A percentile compares a stretch with the other conserved stretches of the same genome.
These are phyloP conservation scores for Pteropus alecto DNA, from an alignment of 2,113 vertebrate species.

Conservation along the genomic window DNA sequence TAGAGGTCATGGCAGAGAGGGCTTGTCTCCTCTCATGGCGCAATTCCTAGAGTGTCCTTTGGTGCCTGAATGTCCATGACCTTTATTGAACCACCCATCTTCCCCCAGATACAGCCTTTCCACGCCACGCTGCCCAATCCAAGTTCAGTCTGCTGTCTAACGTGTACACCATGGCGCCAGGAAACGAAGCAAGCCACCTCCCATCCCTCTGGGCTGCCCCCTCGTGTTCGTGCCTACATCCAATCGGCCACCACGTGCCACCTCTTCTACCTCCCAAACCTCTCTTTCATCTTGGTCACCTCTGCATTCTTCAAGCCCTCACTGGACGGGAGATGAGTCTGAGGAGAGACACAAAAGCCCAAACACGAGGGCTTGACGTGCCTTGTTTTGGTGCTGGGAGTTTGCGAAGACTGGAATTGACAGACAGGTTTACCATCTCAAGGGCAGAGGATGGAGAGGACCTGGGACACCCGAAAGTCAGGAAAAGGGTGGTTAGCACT, in stretches of 20 bases:
- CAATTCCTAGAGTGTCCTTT: too few relatives aligned
- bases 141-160: too few relatives aligned
- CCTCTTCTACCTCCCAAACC: background rate
- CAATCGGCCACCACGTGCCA: rapidly evolving
- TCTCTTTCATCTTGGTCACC: background rate
- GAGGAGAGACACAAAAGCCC: background rate
- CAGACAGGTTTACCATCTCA: background rate
- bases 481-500: background rate
- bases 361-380: background rate
- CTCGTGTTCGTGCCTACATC: too few relatives aligned
- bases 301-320: background rate
- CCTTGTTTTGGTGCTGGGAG: background rate
- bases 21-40: too few relatives aligned
- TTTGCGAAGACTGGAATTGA: background rate
- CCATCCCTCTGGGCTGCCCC: too few relatives aligned
- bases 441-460: background rate
- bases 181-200: too few relatives aligned
- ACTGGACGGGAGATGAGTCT: background rate
- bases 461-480: background rate
- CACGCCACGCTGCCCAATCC: too few relatives aligned
- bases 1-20: too few relatives aligned
- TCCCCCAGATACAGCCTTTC: too few relatives aligned
- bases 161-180: too few relatives aligned
- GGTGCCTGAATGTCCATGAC: too few relatives aligned
- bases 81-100: too few relatives aligned